Evolutionary conservation across 2,113 vertebrate genomes (phyloP).

Genomic region (Osmerus mordax): DNA sequence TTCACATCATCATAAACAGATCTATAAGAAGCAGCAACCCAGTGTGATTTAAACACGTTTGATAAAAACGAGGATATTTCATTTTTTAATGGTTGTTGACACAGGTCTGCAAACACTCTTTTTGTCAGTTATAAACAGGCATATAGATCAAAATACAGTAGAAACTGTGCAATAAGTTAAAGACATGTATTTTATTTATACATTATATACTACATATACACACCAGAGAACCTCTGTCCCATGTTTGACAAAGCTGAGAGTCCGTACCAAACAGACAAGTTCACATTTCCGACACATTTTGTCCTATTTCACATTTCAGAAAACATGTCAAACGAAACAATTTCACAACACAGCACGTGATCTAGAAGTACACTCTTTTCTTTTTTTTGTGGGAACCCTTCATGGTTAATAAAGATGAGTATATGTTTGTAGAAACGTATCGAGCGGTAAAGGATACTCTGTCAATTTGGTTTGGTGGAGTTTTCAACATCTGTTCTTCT

Average conservation of each 20-base stretch:
- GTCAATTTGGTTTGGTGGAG: too few relatives aligned
- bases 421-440: not conserved
- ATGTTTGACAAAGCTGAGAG: conserved; percentile 35
- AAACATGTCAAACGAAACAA: conserved; percentile 58
- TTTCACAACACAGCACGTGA: conserved; percentile 59
- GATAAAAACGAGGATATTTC: not conserved
- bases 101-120: conserved; percentile 56
- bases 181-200: conserved; percentile 59
- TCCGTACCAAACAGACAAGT: conserved; percentile 26
- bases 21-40: not conserved
- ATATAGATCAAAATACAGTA: conserved; percentile 53
- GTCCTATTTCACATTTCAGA: conserved; percentile 64
- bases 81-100: conserved; percentile 55
- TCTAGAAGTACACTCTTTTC: conserved; percentile 43
- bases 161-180: conserved; percentile 56
- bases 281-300: conserved; percentile 41
- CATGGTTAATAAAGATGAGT: conserved; percentile 29
- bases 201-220: conserved; percentile 61
- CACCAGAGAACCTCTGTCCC: conserved; percentile 58
- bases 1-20: conserved; percentile 7
- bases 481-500: too few relatives aligned
- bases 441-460: too few relatives aligned
- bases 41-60: not conserved
- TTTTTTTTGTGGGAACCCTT: conserved; percentile 32
- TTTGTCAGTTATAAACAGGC: conserved; percentile 54